Percentiles rank a stretch among this genome's conserved stretches.
phyloP scores from a whole-genome alignment of 2,888 invertebrate species.

The Vanessa cardui region DNA sequence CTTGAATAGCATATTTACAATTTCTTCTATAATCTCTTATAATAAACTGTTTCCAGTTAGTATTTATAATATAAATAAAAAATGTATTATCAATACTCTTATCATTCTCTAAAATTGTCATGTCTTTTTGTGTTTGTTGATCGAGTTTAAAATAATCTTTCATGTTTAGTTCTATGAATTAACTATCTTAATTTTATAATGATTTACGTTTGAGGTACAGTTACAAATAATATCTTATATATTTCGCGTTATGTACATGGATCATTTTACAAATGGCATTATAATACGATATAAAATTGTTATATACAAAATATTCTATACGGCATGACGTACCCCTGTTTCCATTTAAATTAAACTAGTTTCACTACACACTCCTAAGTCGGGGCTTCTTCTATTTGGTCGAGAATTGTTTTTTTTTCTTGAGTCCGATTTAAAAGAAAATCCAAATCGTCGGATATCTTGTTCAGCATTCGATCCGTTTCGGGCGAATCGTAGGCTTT shows the following conservation, averaged over 20 bases:
- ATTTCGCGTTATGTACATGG: constrained; percentile 7
- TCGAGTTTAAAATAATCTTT: not conserved
- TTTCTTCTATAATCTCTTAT: constrained; percentile 5
- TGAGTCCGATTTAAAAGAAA: constrained; percentile 88
- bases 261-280: constrained; percentile 8
- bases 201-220: constrained; percentile 10
- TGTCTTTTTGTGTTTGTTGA: not conserved
- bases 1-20: constrained; percentile 25
- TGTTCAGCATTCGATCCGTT: constrained; percentile 87
- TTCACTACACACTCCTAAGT: constrained; percentile 54
- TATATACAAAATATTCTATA: constrained; percentile 43
- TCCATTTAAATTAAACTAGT: constrained; percentile 52
- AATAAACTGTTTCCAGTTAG: not conserved
- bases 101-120: too few species aligned
- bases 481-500: constrained; percentile 67
- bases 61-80: too few species aligned
- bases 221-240: constrained; percentile 5
- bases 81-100: too few species aligned
- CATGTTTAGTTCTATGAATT: not conserved
- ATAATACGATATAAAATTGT: constrained; percentile 22
- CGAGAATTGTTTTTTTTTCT: constrained; percentile 51
- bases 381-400: constrained; percentile 70
- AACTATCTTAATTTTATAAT: constrained; percentile 5
- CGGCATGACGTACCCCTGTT: constrained; percentile 67
- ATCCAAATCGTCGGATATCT: constrained; percentile 91